Evolutionary conservation across 2,113 vertebrate species (phyloP).

Genomic region (Psammodynastes pulverulentus): DNA sequence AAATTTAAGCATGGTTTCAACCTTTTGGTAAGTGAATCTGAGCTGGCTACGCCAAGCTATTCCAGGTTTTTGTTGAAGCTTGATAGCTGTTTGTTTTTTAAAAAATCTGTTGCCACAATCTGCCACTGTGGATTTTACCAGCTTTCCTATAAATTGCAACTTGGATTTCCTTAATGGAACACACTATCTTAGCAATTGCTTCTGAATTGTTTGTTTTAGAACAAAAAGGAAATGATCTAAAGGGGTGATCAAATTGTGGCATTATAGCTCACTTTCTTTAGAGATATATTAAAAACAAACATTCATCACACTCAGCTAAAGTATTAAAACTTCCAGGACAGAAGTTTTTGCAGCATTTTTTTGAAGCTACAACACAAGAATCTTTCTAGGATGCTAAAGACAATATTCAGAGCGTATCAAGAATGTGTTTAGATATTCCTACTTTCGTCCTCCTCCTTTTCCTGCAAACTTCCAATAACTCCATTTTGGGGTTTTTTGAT

Average conservation of each 20-base stretch:
- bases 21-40: constrained; percentile 80
- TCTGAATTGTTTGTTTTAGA: background rate
- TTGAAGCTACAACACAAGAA: background rate
- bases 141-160: background rate
- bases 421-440: background rate
- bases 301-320: background rate
- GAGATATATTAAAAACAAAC: background rate
- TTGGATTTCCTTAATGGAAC: background rate
- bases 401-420: background rate
- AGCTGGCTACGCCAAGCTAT: background rate
- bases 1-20: constrained; percentile 98
- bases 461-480: background rate
- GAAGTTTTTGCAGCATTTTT: background rate
- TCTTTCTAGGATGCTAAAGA: background rate
- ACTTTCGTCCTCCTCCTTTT: background rate
- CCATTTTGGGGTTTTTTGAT: background rate
- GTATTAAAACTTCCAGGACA: background rate
- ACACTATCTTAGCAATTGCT: background rate
- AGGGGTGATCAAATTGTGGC: too few relatives aligned
- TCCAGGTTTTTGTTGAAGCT: background rate
- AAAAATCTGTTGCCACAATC: background rate
- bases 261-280: background rate
- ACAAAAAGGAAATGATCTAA: background rate
- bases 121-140: background rate
- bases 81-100: background rate